Base-by-base conservation (phyloP, 2,888 invertebrate genomes). In the Nephrotoma guestfalica region DNA sequence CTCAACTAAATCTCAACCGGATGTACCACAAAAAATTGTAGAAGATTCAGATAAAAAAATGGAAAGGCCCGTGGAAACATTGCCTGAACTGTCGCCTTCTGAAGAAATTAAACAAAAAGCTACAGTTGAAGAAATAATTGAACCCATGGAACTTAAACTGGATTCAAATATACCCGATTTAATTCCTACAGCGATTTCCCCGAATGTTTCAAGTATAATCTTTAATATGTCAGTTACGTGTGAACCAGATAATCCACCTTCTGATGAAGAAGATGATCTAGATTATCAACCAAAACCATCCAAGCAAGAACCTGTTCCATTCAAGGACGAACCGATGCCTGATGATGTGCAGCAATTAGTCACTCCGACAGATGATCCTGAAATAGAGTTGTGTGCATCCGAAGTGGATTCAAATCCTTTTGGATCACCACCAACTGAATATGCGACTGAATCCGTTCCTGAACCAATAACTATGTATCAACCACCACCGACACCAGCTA, bases 141-240 rank as follows among this genome's bases (percentile, higher is more conserved):
- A 47, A 30, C 45, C 87, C 43, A 87, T 85, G 57, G 40, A 91
- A 87, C 90, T 89, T 86, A 92, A 92, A 87, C 90, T 91, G 5
- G 90, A 92, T 86, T 90, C 92, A 13, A 89, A 91, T 2, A 91
- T 90, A 45, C 91, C 90, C 2, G 91, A 91, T 87, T 91, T 91
- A 86, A 45, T 40, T 47, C 86, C 86, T 6, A 40, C 71, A 7
- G 47, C 86, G 7, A n/a, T 71, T 47, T 86, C 86, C 5, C 83
- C 83, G 4, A 83, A 41, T 41, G 41, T 40, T 0, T 40, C 83
- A 41, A 6, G 51, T 57, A 83, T 83, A 41, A 83, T 83, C 40
- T 83, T 83, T 83, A 83, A 83, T 83, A 13, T 83, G n/a, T 41
- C 40, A n/a, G 83, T 83, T 13, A 83, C 83, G 9, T 91, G 91